phyloP scores from a whole-genome alignment of 2,113 vertebrate species.

The Miniopterus natalensis region DNA sequence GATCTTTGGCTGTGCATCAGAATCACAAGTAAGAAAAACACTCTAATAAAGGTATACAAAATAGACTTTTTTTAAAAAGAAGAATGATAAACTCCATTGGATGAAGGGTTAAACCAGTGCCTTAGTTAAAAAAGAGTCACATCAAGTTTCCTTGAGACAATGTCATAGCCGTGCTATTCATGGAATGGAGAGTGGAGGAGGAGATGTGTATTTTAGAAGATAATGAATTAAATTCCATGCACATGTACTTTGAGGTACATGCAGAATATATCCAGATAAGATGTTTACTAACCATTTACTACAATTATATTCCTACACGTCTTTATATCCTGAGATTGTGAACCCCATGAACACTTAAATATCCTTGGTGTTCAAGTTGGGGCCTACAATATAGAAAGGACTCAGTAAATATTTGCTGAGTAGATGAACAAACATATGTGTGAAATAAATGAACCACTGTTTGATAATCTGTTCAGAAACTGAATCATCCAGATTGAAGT shows the following conservation, averaged over 20 bases:
- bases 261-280: not conserved
- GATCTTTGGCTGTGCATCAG: not conserved
- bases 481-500: not conserved
- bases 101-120: not conserved
- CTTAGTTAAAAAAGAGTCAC: not conserved
- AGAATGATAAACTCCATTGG: not conserved
- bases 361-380: not conserved
- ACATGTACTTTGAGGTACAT: not conserved
- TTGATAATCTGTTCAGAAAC: not conserved
- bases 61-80: not conserved
- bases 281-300: not conserved
- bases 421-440: not conserved
- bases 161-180: not conserved
- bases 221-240: not conserved
- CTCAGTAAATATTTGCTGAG: constrained; percentile 1
- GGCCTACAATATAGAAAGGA: not conserved
- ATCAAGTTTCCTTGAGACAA: not conserved
- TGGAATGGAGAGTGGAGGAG: not conserved
- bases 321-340: not conserved
- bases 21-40: not conserved
- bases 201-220: not conserved
- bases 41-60: not conserved
- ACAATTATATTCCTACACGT: not conserved
- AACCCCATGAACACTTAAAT: not conserved
- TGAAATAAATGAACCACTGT: not conserved